Base-by-base conservation (phyloP, 2,888 invertebrate genomes). In the Marasmarcha lunaedactyla region DNA sequence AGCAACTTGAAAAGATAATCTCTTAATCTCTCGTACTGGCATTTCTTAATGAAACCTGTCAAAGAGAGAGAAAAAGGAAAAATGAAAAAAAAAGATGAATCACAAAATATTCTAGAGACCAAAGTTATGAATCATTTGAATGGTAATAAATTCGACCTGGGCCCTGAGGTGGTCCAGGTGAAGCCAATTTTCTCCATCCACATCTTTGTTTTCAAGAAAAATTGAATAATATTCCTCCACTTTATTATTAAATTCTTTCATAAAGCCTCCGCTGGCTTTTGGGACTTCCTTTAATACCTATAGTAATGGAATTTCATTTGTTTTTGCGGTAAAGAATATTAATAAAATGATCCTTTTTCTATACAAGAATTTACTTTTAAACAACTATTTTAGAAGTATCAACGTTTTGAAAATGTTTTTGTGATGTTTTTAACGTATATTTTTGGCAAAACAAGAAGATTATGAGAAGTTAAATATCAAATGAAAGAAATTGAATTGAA, bases 121-220 rank as follows among this genome's bases (percentile, higher is more conserved):
- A 66, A 78, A 79, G 79, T 81, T 81, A 81, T 83, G 79, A 83
- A 83, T 83, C 78, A 79, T 83, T 81, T 81, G 78, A 79, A 83
- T 83, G 81, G 78, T 83, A 83, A 83, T 83, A 79, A 83, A 79
- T 83, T 79, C 79, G 70, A 76, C 72, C 73, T 68, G 69, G 63
- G 70, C 59, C 57, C 53, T 63, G 3, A 9, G 30, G 11, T n/a
- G 33, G 10, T 68, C 68, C 77, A 77, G 78, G 76, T 77, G 74
- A 66, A 71, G 69, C 64, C 70, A 71, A 71, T 73, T 77, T 71
- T 67, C 67, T 71, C 70, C 64, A 65, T 63, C 70, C 70, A 63
- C 70, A 70, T 77, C 71, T 74, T 78, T 71, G 69, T 77, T 77
- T 76, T 69, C 59, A 58, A 55, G 63, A 71, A 71, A 76, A 76